These are phyloP conservation scores for Ovis canadensis DNA, from an alignment of 2,113 vertebrate species.

Conservation along the genomic window DNA sequence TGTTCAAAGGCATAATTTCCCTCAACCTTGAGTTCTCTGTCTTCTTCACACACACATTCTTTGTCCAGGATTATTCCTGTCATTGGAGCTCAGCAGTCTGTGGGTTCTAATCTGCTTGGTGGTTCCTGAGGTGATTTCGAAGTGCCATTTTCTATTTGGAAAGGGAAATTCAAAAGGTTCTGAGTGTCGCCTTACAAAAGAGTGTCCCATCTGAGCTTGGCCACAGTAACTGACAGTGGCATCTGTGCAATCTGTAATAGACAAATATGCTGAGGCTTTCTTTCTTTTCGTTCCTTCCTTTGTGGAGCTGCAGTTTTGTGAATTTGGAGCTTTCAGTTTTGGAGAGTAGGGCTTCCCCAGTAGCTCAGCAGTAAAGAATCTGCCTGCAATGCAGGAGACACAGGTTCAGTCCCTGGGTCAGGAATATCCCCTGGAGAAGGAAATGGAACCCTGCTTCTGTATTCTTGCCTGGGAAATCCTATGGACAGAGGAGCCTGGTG, in stretches of 20 bases:
- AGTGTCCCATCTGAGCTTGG: background rate
- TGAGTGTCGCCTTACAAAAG: background rate
- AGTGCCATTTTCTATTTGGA: slow-evolving; percentile 13
- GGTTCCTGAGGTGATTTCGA: slow-evolving; percentile 29
- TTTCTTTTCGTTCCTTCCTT: background rate
- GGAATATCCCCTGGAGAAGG: background rate
- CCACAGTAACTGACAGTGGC: background rate
- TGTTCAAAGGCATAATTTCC: background rate
- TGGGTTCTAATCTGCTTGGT: background rate
- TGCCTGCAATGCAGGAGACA: background rate
- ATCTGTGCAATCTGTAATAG: background rate
- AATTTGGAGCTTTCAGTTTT: background rate
- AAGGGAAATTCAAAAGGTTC: background rate
- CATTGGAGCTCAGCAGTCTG: background rate
- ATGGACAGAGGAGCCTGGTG: background rate
- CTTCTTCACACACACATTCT: background rate
- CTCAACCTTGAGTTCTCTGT: background rate
- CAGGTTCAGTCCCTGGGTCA: background rate
- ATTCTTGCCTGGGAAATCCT: background rate
- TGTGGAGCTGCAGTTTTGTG: background rate
- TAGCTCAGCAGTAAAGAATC: background rate
- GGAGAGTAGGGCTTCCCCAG: background rate
- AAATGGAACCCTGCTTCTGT: background rate
- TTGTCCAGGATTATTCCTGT: background rate
- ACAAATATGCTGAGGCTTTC: background rate